These are phyloP conservation scores for Candidula unifasciata DNA, from an alignment of 2,888 invertebrate genomes.

Conservation along the genomic window DNA sequence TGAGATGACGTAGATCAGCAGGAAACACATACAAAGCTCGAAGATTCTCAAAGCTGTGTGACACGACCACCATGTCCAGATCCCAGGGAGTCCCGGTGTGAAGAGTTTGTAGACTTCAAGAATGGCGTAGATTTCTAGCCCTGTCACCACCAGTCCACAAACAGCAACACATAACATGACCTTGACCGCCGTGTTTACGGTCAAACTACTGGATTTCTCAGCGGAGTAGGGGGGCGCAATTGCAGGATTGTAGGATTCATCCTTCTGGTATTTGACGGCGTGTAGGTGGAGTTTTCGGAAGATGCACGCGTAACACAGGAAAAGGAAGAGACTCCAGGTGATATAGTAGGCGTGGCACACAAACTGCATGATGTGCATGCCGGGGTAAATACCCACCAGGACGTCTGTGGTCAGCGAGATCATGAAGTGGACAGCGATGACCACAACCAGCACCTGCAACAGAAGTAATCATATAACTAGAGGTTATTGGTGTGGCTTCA, in stretches of 20 bases:
- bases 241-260: slow-evolving; percentile 54
- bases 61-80: slow-evolving; percentile 94
- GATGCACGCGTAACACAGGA: slow-evolving; percentile 85
- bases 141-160: slow-evolving; percentile 89
- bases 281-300: slow-evolving; percentile 73
- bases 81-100: slow-evolving; percentile 77
- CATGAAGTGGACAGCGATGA: slow-evolving; percentile 87
- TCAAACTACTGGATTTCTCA: slow-evolving; percentile 63
- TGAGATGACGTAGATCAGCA: slow-evolving; percentile 90
- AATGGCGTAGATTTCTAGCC: slow-evolving; percentile 89
- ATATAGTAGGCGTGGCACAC: slow-evolving; percentile 89
- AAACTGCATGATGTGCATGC: slow-evolving; percentile 70
- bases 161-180: slow-evolving; percentile 92
- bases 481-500: too few relatives aligned
- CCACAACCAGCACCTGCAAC: slow-evolving; percentile 84
- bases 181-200: slow-evolving; percentile 90
- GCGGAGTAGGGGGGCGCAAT: background rate
- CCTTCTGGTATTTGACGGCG: slow-evolving; percentile 73
- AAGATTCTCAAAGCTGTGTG: slow-evolving; percentile 90
- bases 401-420: slow-evolving; percentile 90
- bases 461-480: background rate
- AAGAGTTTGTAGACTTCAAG: slow-evolving; percentile 81
- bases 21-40: slow-evolving; percentile 91
- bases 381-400: slow-evolving; percentile 69
- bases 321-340: slow-evolving; percentile 89